Percentiles rank a stretch among this genome's conserved stretches.
Conservation (phyloP, 2,797 vertebrate genomes). For the Cynopterus sphinx region DNA sequence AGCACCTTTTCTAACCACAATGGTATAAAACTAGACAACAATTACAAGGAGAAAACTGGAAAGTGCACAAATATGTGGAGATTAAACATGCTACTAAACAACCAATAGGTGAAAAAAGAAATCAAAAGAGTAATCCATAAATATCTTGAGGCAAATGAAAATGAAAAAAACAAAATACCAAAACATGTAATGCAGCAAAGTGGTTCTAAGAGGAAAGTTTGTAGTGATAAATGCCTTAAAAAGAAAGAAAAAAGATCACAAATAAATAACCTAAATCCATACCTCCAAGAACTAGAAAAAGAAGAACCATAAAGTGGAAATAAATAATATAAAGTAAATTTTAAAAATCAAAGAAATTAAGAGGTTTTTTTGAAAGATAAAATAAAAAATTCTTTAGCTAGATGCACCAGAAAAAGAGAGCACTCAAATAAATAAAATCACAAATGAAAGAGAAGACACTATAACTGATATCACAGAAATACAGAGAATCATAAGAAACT, state of each 20-base stretch:
- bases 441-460: not conserved
- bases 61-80: not conserved
- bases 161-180: not conserved
- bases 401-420: not conserved
- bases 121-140: not conserved
- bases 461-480: not conserved
- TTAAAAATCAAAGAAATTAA: not conserved
- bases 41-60: not conserved
- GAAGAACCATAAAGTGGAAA: not conserved
- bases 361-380: not conserved
- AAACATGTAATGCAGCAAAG: not conserved
- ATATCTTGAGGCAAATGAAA: not conserved
- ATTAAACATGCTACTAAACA: not conserved
- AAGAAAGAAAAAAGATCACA: not conserved
- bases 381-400: not conserved
- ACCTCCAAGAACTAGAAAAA: not conserved
- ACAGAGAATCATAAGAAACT: not conserved
- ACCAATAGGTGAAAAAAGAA: not conserved
- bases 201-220: not conserved
- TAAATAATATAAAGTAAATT: not conserved
- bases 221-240: not conserved
- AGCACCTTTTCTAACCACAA: not conserved
- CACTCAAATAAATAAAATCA: not conserved
- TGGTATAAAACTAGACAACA: not conserved
- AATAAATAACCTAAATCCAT: not conserved